Conservation (phyloP, 2,888 invertebrate species). For the Hirtodrosophila confusa region DNA sequence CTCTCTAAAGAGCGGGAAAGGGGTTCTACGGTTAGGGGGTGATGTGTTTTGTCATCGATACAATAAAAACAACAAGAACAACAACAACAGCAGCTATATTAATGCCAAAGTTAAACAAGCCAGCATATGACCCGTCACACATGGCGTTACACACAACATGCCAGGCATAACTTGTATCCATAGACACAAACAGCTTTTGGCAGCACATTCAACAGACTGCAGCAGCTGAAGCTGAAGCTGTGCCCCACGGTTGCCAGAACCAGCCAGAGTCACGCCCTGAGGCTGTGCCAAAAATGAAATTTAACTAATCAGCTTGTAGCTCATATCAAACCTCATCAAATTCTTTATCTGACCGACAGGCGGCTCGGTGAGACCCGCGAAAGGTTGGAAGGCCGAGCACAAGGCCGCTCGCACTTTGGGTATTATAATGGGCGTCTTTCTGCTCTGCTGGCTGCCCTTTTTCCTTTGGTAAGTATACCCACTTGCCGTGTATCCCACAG, state of each 20-base stretch:
- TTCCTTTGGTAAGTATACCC: slow-evolving; percentile 91
- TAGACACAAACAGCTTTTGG: slow-evolving; percentile 19
- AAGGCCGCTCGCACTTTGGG: slow-evolving; percentile 97
- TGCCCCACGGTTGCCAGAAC: slow-evolving; percentile 1
- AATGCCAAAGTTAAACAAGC: slow-evolving; percentile 71
- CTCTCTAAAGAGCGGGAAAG: slow-evolving; percentile 3
- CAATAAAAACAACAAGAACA: slow-evolving; percentile 21
- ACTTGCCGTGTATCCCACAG: background rate
- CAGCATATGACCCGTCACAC: slow-evolving; percentile 54
- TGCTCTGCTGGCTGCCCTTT: slow-evolving; percentile 98
- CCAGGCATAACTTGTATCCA: slow-evolving; percentile 27
- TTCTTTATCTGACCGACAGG: slow-evolving; percentile 77
- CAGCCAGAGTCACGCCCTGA: slow-evolving; percentile 1
- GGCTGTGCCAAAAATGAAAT: slow-evolving; percentile 48
- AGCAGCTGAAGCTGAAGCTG: slow-evolving; percentile 7
- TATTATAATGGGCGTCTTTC: slow-evolving; percentile 97
- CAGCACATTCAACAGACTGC: slow-evolving; percentile 14
- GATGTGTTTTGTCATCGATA: slow-evolving; percentile 49
- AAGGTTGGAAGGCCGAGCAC: slow-evolving; percentile 94
- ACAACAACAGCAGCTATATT: slow-evolving; percentile 41
- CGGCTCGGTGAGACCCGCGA: slow-evolving; percentile 88
- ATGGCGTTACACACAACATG: slow-evolving; percentile 43
- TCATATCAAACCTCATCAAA: slow-evolving; percentile 42
- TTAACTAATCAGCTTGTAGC: slow-evolving; percentile 54
- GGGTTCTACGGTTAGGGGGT: background rate